phyloP scores from a whole-genome alignment of 2,797 vertebrate species.

The Stomatorhinus walkeri region DNA sequence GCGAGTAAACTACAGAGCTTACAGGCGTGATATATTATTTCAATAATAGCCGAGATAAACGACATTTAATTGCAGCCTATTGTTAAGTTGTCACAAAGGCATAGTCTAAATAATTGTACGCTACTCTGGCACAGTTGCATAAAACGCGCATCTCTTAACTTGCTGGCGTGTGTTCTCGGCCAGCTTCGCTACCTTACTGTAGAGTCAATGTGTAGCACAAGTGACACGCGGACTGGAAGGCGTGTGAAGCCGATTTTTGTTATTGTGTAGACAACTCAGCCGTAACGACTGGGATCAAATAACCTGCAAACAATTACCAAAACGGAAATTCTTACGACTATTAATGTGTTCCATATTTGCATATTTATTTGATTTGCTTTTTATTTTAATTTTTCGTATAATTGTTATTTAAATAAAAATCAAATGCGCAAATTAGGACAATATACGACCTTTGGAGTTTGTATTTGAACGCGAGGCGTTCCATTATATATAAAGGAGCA shows the following conservation, averaged over 20 bases:
- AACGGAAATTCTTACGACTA: background rate
- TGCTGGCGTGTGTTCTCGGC: constrained; percentile 16
- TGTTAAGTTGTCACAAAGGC: constrained; percentile 5
- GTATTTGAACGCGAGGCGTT: background rate
- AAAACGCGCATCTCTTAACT: constrained; percentile 5
- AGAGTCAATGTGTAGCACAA: background rate
- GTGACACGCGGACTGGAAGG: constrained; percentile 3
- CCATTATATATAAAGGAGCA: background rate
- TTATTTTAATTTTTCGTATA: background rate
- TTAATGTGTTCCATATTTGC: background rate
- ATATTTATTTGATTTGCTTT: background rate
- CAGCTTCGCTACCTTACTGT: background rate
- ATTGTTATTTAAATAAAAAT: background rate
- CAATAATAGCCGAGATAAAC: background rate
- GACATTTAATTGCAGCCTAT: background rate
- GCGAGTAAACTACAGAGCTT: background rate
- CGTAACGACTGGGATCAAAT: background rate
- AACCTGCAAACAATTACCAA: background rate
- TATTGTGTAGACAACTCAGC: background rate
- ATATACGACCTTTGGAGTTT: background rate
- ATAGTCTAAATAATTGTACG: background rate
- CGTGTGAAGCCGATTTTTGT: background rate
- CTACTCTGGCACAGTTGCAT: background rate
- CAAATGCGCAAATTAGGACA: background rate
- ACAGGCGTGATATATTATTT: constrained; percentile 7